Percentiles rank a stretch among this genome's conserved stretches.
Conservation (phyloP, 2,797 vertebrate species). For the Arnoldichthys spilopterus region DNA sequence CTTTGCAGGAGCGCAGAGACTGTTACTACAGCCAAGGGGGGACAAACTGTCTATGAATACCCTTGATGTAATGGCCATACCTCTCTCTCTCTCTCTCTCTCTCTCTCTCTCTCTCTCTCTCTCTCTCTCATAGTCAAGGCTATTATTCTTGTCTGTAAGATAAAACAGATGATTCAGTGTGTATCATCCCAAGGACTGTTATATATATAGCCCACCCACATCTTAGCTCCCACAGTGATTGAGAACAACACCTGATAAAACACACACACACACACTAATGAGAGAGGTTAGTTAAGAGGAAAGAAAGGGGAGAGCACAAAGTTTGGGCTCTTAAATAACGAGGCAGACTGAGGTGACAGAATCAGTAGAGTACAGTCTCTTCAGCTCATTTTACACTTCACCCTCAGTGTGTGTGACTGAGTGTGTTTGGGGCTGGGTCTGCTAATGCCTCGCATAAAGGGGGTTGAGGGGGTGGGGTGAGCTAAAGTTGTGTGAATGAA, state of each 20-base stretch:
- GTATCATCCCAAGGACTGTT: conserved; percentile 27
- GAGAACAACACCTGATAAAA: conserved; percentile 5
- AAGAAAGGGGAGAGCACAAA: background rate
- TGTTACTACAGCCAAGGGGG: no score
- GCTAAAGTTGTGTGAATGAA: conserved; percentile 45
- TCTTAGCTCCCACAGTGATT: conserved; percentile 19
- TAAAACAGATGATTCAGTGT: background rate
- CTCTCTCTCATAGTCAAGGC: no score
- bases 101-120: background rate
- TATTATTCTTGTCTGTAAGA: background rate
- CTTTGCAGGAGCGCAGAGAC: no score
- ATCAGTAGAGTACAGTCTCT: conserved; percentile 16
- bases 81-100: background rate
- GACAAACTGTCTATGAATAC: background rate
- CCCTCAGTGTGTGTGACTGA: background rate
- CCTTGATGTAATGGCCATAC: background rate
- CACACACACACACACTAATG: conserved; percentile 6
- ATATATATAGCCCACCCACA: conserved; percentile 26
- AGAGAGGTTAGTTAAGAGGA: conserved; percentile 13
- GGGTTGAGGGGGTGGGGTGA: conserved; percentile 34
- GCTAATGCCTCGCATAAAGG: conserved; percentile 19
- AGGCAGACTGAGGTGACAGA: background rate
- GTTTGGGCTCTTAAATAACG: background rate
- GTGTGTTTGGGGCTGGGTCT: conserved; percentile 22
- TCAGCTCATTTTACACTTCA: conserved; percentile 8